Conservation (phyloP, 2,888 invertebrate genomes). For the Rhimphoctona megacephalus region DNA sequence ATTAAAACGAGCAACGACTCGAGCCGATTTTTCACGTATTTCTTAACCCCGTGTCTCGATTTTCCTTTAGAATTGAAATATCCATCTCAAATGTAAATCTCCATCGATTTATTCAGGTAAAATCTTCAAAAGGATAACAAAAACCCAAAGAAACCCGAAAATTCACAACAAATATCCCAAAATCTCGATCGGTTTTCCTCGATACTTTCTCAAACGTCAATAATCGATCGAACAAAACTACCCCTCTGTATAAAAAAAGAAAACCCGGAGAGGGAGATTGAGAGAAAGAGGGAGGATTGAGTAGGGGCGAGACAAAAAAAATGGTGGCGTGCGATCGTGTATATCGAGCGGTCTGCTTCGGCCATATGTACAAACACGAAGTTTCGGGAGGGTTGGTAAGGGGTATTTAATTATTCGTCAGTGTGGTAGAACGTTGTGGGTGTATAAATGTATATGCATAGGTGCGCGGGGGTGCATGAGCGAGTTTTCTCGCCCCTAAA, state of each 20-base stretch:
- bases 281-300: not conserved
- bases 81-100: too few species aligned
- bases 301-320: conserved; percentile 28
- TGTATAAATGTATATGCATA: not conserved
- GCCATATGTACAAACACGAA: conserved; percentile 27
- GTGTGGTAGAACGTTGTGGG: not conserved
- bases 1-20: not conserved
- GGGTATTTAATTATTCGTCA: conserved; percentile 70
- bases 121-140: too few species aligned
- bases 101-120: too few species aligned
- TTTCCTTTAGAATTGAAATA: not conserved
- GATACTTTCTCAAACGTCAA: not conserved
- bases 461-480: not conserved
- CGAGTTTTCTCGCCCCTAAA: conserved; percentile 28
- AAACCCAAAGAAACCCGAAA: too few species aligned
- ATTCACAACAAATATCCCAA: too few species aligned
- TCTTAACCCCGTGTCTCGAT: not conserved
- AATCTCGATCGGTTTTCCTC: too few species aligned
- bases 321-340: conserved; percentile 39
- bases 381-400: conserved; percentile 26
- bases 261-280: not conserved
- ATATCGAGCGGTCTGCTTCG: conserved; percentile 54
- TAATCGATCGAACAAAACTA: not conserved
- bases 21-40: not conserved
- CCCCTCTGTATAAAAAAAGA: not conserved